Base-by-base conservation (phyloP, 1,140 invertebrate genomes). In the Drosophila virilis region DNA sequence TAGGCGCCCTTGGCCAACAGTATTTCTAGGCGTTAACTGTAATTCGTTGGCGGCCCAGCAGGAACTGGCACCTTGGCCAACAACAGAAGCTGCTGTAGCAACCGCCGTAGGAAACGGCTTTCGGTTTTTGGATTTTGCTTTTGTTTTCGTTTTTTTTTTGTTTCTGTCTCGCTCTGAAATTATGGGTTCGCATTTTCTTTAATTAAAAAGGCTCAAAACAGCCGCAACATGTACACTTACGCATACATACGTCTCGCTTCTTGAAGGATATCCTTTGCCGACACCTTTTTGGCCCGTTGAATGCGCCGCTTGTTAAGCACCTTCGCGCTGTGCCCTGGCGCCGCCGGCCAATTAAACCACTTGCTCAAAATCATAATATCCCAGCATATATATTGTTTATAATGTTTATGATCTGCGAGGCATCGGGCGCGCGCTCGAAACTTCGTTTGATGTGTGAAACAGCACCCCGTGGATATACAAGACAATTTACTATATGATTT, bases 21-120 rank as follows among this genome's bases (percentile, higher is more conserved):
- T 54, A 77, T 66, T 88, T 77, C 83, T 88, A 88, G 83, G 83
- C 83, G 83, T 88, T 79, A 89, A 88, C 83, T 89, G 69, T 70
- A 83, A 64, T 83, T 74, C 76, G 72, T 70, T 59, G 60, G 68
- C 60, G 66, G 72, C 78, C 79, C 83, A 88, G 83, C 83, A 89
- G 84, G 83, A 88, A 55, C 73, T 88, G 80, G 68, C 84, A 88
- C 83, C 83, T 88, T 67, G 13, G 54, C 43, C 45, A 32, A 2
- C 64, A 62, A 28, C 50, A 46, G 75, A 67, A 71, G 35, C 71
- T 43, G 70, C 64, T 40, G 51, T 50, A 0, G 22, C 59, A 33
- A 66, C 51, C 45, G 43, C 55, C 61, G n/a, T 45, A 48, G 42
- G 52, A 85, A 85, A 86, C 74, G 58, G 64, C 77, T 80, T 71